These are phyloP conservation scores for Drusus annulatus DNA, from an alignment of 1,140 invertebrate genomes.

Conservation along the genomic window DNA sequence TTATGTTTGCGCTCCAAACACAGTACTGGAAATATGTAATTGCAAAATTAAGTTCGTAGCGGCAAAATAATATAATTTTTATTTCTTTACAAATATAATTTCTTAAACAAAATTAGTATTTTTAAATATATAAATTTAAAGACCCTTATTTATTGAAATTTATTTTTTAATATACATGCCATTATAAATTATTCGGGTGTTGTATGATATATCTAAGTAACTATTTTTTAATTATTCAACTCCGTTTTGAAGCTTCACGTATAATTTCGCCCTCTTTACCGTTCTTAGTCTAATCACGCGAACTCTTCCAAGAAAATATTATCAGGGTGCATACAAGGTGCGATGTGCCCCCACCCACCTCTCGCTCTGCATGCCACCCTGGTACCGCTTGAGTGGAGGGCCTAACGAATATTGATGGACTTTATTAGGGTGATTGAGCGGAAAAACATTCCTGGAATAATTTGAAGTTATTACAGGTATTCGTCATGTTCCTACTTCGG, in stretches of 20 bases:
- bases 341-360: not conserved
- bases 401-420: conserved; percentile 11
- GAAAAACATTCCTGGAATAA: not conserved
- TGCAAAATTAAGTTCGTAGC: too few species aligned
- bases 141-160: too few species aligned
- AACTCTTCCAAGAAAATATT: not conserved
- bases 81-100: too few species aligned
- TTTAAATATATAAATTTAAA: too few species aligned
- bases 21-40: too few species aligned
- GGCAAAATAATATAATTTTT: too few species aligned
- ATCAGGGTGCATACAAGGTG: conserved; percentile 15
- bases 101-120: too few species aligned
- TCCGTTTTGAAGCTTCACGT: not conserved
- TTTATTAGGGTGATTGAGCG: not conserved
- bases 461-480: not conserved
- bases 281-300: not conserved
- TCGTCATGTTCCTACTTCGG: not conserved
- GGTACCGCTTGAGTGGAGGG: not conserved
- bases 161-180: too few species aligned
- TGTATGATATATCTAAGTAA: too few species aligned
- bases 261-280: not conserved
- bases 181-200: too few species aligned
- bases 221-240: not conserved
- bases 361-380: too few species aligned
- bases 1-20: too few species aligned